phyloP scores from a whole-genome alignment of 2,113 vertebrate species.

The Sinocyclocheilus maitianheensis region DNA sequence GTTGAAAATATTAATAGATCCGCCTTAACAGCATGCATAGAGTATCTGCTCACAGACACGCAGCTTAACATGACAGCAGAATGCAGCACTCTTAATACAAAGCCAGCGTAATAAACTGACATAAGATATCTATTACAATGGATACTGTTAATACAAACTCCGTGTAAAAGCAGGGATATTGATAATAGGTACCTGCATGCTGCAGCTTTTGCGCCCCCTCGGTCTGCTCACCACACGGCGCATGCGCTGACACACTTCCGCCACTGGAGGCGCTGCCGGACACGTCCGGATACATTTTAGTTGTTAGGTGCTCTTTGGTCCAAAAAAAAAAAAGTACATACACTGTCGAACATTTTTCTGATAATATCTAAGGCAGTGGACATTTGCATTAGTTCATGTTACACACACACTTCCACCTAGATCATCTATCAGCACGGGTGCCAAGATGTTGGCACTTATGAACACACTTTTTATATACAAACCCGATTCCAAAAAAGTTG shows the following conservation, averaged over 20 bases:
- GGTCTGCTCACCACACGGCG: background rate
- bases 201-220: constrained; percentile 14
- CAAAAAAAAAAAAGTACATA: too few relatives aligned
- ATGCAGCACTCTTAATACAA: background rate
- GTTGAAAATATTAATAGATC: background rate
- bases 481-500: too few relatives aligned
- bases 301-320: too few relatives aligned
- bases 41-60: background rate
- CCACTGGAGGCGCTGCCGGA: background rate
- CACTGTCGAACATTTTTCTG: too few relatives aligned
- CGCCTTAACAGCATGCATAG: background rate
- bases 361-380: too few relatives aligned
- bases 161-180: background rate
- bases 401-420: too few relatives aligned
- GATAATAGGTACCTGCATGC: constrained; percentile 48
- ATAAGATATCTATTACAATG: background rate
- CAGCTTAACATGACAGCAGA: background rate
- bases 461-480: too few relatives aligned
- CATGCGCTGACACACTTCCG: background rate
- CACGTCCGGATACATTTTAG: background rate
- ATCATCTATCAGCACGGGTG: too few relatives aligned
- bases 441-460: too few relatives aligned
- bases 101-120: background rate
- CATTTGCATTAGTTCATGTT: too few relatives aligned
- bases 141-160: background rate